Base-by-base conservation (phyloP, 1,140 invertebrate genomes). In the Neodiprion lecontei region DNA sequence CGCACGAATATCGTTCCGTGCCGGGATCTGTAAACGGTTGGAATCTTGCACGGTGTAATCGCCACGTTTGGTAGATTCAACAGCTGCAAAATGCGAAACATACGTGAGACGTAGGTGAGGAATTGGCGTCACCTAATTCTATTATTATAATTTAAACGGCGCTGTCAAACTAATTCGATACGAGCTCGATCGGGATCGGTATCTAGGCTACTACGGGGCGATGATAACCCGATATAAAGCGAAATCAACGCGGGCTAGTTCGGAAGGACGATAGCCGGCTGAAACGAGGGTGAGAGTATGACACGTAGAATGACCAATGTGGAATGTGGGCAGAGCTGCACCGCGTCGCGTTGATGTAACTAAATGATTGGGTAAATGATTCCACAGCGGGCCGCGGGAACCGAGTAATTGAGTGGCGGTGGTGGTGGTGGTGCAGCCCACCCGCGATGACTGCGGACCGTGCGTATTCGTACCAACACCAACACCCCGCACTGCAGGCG, bases 281-380 rank as follows among this genome's bases (percentile, higher is more conserved):
- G 79, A 76, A 82, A 40, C 81, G 53, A 61, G 53, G 53, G 53
- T 61, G 53, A 14, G 11, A 9, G 53, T 61, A 17, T 17, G 53
- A 17, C 53, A 17, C n/a, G n/a, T 61, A 9, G 53, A 61, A 61
- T 61, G 53, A 61, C 53, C 53, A 40, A 17, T 61, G 53, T 61
- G 53, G 53, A 61, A 61, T 61, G 11, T 61, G 82, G 81, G 67
- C 40, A 69, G 61, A 14, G 70, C 47, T 49, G 70, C 28, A 48
- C 48, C 48, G 86, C 81, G 74, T 81, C 79, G 84, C 86, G 85
- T 86, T 87, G 84, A 88, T 88, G 87, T 88, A 88, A 88, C 87
- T 88, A 89, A 89, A 89, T 89, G 87, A 88, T 89, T 88, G 88
- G 87, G 87, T 89, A 89, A 89, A 89, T 89, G 88, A 89, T 89